Percentiles rank a stretch among this genome's conserved stretches.
Conservation (phyloP, 2,888 invertebrate genomes). For the Ochlodes sylvanus region DNA sequence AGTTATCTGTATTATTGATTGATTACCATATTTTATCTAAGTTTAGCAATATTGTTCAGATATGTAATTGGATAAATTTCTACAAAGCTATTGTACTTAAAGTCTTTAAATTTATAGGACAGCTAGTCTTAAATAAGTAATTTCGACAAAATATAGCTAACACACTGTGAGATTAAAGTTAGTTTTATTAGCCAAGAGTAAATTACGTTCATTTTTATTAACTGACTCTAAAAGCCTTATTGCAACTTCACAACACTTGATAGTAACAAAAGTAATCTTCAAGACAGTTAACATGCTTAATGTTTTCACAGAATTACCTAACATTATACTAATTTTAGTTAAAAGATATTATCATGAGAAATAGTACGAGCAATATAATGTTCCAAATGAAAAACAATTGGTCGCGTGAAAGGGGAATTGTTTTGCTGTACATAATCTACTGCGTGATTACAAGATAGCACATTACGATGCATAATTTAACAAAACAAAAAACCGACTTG, state of each 20-base stretch:
- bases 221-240: too few relatives aligned
- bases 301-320: slow-evolving; percentile 29
- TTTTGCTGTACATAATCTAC: slow-evolving; percentile 43
- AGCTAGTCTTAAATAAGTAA: not conserved
- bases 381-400: slow-evolving; percentile 40
- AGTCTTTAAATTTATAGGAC: not conserved
- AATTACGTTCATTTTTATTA: too few relatives aligned
- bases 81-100: too few relatives aligned
- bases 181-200: too few relatives aligned
- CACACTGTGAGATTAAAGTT: too few relatives aligned
- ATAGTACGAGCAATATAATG: slow-evolving; percentile 28
- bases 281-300: slow-evolving; percentile 16
- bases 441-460: slow-evolving; percentile 41
- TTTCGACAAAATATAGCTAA: not conserved
- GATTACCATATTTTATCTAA: slow-evolving; percentile 3
- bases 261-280: not conserved
- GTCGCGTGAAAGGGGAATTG: slow-evolving; percentile 40
- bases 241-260: too few relatives aligned
- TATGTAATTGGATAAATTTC: not conserved
- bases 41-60: not conserved
- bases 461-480: slow-evolving; percentile 30
- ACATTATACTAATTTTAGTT: slow-evolving; percentile 4
- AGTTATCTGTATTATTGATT: not conserved
- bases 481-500: too few relatives aligned
- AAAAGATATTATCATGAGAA: slow-evolving; percentile 31